Evolutionary conservation across 2,888 invertebrate species (phyloP).

Genomic region (Octonoba sinensis): DNA sequence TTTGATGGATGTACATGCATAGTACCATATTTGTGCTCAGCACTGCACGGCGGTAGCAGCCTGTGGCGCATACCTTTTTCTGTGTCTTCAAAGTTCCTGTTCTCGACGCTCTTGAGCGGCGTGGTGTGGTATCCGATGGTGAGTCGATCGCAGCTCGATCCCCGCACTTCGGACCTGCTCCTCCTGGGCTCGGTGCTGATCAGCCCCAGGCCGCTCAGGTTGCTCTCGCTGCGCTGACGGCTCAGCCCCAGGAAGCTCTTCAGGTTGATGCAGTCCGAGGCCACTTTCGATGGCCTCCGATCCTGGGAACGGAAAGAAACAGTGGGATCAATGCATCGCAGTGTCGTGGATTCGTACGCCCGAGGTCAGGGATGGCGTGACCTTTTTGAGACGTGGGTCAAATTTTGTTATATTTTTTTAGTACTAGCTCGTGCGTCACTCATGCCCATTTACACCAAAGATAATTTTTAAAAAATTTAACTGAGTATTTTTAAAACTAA

Average conservation of each 20-base stretch:
- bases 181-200: slow-evolving; percentile 16
- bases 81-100: not conserved
- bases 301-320: slow-evolving; percentile 12
- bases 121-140: slow-evolving; percentile 42
- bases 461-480: too few species aligned
- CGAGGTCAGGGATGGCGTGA: too few species aligned
- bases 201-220: slow-evolving; percentile 38
- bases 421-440: too few species aligned
- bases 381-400: too few species aligned
- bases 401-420: too few species aligned
- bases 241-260: slow-evolving; percentile 39
- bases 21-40: too few species aligned
- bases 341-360: too few species aligned
- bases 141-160: slow-evolving; percentile 37
- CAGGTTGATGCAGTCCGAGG: slow-evolving; percentile 41
- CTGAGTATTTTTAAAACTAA: too few species aligned
- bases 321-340: too few species aligned
- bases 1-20: too few species aligned
- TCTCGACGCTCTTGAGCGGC: not conserved
- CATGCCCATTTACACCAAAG: too few species aligned
- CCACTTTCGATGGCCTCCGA: slow-evolving; percentile 27
- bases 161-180: slow-evolving; percentile 47
- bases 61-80: not conserved
- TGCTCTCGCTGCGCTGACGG: slow-evolving; percentile 47
- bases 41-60: not conserved